Conservation (phyloP, 2,797 vertebrate genomes). For the Neosilurus hyrtlii region DNA sequence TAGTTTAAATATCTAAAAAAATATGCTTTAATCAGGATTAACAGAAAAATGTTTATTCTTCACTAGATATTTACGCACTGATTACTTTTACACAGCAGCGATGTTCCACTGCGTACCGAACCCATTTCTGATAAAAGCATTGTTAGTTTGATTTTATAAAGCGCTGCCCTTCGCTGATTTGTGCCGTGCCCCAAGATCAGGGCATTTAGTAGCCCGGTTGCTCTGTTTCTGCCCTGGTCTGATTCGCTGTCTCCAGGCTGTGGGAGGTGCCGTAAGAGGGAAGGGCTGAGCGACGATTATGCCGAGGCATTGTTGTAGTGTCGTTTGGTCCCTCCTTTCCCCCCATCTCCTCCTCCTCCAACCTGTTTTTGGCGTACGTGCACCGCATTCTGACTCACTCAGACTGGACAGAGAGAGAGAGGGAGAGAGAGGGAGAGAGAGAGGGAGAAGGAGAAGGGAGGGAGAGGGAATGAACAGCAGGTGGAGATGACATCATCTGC, state of each 20-base stretch:
- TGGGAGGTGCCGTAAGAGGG: slow-evolving; percentile 49
- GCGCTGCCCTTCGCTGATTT: slow-evolving; percentile 42
- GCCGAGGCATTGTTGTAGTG: slow-evolving; percentile 60
- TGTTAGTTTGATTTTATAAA: slow-evolving; percentile 9
- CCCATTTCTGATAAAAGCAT: background rate
- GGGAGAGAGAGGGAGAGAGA: slow-evolving; percentile 49
- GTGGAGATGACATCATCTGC: slow-evolving; percentile 73
- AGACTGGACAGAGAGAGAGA: slow-evolving; percentile 55
- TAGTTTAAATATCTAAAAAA: background rate
- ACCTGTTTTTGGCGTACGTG: slow-evolving; percentile 62
- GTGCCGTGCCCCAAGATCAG: slow-evolving; percentile 49
- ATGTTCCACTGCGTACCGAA: background rate
- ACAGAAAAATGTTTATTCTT: background rate
- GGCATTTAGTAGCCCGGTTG: slow-evolving; percentile 48
- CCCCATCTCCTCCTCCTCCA: slow-evolving; percentile 36
- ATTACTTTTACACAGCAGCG: background rate
- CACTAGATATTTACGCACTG: background rate
- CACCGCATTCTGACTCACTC: slow-evolving; percentile 61
- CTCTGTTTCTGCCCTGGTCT: slow-evolving; percentile 38
- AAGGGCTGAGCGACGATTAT: slow-evolving; percentile 53
- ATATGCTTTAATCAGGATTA: background rate
- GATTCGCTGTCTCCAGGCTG: slow-evolving; percentile 52
- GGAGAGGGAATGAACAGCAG: slow-evolving; percentile 69
- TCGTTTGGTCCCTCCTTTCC: slow-evolving; percentile 50
- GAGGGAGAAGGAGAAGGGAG: slow-evolving; percentile 51